Evolutionary conservation across 2,888 invertebrate genomes (phyloP).

Genomic region (Alviniconcha strummeri): DNA sequence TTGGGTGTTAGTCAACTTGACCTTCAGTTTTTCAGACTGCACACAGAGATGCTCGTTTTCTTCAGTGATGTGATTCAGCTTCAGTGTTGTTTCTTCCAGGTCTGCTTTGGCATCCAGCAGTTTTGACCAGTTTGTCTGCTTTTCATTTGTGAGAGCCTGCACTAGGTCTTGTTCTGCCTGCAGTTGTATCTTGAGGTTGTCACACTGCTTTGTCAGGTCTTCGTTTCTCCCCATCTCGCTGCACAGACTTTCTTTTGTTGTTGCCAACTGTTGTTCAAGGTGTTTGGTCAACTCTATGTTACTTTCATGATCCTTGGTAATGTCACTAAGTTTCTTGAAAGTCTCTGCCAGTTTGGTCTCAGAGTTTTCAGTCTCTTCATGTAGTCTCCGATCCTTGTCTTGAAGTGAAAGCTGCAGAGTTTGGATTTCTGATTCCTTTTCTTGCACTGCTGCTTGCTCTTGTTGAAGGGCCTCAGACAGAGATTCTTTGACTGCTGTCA

Average conservation of each 20-base stretch:
- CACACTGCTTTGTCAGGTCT: not conserved
- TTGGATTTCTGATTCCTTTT: not conserved
- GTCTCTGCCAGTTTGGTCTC: not conserved
- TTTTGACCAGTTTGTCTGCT: constrained; percentile 9
- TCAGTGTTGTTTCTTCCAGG: constrained; percentile 1
- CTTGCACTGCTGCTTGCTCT: constrained; percentile 6
- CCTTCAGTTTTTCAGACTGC: not conserved
- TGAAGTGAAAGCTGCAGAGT: not conserved
- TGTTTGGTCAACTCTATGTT: not conserved
- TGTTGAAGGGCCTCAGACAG: not conserved
- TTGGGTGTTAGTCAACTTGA: not conserved
- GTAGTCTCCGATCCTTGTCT: not conserved
- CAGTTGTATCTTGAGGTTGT: not conserved
- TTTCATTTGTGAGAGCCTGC: constrained; percentile 7
- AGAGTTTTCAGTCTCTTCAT: not conserved
- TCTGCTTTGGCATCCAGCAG: not conserved
- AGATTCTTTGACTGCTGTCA: not conserved
- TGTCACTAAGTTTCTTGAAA: not conserved
- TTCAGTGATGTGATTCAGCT: constrained; percentile 2
- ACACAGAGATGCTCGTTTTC: not conserved
- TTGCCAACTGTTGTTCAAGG: not conserved
- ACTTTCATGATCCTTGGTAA: not conserved
- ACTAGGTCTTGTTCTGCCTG: constrained; percentile 3
- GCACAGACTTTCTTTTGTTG: not conserved
- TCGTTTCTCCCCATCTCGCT: not conserved